phyloP scores from a whole-genome alignment of 1,140 invertebrate genomes.

The Aphelenchoides fujianensis region DNA sequence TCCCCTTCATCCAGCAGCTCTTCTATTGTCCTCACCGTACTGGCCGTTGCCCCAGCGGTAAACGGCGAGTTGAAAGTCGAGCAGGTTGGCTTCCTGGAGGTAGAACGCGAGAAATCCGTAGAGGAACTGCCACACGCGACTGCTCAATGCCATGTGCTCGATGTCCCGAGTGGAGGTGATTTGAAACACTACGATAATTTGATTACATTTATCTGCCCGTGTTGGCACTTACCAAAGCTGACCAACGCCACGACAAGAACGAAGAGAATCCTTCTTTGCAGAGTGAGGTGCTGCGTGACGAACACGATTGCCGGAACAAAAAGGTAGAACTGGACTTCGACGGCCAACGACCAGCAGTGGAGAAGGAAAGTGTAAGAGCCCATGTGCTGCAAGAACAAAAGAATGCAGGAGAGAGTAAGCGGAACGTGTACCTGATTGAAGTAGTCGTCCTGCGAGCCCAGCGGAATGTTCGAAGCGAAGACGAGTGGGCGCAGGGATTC shows the following conservation, averaged over 20 bases:
- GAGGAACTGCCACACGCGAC: slow-evolving; percentile 4
- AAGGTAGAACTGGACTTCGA: slow-evolving; percentile 24
- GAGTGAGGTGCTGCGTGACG: neutral
- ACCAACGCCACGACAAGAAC: neutral
- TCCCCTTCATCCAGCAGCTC: no score
- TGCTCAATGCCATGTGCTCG: slow-evolving; percentile 8
- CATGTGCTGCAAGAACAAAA: neutral
- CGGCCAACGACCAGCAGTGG: slow-evolving; percentile 25
- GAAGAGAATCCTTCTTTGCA: neutral
- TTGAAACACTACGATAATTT: no score
- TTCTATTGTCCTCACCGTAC: no score
- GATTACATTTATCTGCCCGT: no score
- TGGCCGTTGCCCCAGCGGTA: neutral
- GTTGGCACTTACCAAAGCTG: no score
- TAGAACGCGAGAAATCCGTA: slow-evolving; percentile 3
- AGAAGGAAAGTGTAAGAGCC: slow-evolving; percentile 11
- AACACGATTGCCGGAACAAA: slow-evolving; percentile 21
- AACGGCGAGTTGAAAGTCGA: neutral
- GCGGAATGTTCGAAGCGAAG: neutral
- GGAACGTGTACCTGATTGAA: neutral
- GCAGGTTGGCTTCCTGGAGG: neutral
- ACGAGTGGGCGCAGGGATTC: neutral
- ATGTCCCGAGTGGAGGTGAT: neutral
- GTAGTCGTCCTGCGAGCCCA: neutral
- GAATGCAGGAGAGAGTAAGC: neutral